A percentile compares a stretch with the other conserved stretches of the same genome.
These are phyloP conservation scores for Lates japonicus DNA, from an alignment of 2,797 vertebrate species.

Conservation along the genomic window DNA sequence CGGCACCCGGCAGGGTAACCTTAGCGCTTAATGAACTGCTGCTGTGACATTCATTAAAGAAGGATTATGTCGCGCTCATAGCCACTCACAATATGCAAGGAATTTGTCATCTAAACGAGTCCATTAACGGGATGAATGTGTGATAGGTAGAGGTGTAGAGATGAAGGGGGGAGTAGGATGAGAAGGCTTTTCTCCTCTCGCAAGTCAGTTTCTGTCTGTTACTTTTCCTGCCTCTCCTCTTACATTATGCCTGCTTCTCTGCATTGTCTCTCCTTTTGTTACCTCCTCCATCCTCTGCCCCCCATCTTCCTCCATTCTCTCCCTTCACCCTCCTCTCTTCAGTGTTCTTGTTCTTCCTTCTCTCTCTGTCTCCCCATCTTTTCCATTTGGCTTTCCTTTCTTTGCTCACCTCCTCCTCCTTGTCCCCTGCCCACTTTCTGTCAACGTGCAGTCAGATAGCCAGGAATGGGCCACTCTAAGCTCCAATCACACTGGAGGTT, in stretches of 20 bases:
- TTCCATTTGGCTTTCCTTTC: constrained; percentile 17
- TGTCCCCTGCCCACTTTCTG: constrained; percentile 44
- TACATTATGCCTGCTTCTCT: not conserved
- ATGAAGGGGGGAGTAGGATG: not conserved
- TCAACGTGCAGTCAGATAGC: constrained; percentile 50
- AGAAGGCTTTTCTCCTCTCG: not conserved
- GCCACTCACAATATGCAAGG: constrained; percentile 74
- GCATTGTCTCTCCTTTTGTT: not conserved
- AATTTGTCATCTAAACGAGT: constrained; percentile 80
- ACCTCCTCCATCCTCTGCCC: not conserved
- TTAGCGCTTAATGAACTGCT: constrained; percentile 82
- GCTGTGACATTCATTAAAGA: constrained; percentile 82
- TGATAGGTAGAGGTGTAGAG: constrained; percentile 23
- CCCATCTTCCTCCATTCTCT: not conserved
- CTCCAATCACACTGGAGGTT: constrained; percentile 55
- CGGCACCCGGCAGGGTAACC: constrained; percentile 62
- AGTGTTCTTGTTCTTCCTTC: not conserved
- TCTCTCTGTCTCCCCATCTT: not conserved
- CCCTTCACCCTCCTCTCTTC: not conserved
- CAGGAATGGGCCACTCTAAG: constrained; percentile 59
- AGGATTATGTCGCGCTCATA: constrained; percentile 78
- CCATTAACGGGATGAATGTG: constrained; percentile 72
- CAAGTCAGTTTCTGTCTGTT: constrained; percentile 10
- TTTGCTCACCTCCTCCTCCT: constrained; percentile 3
- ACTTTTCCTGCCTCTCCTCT: not conserved